A percentile compares a stretch with the other conserved stretches of the same genome.
phyloP scores from a whole-genome alignment of 2,888 invertebrate species.

The Sinhomidia bicolor region DNA sequence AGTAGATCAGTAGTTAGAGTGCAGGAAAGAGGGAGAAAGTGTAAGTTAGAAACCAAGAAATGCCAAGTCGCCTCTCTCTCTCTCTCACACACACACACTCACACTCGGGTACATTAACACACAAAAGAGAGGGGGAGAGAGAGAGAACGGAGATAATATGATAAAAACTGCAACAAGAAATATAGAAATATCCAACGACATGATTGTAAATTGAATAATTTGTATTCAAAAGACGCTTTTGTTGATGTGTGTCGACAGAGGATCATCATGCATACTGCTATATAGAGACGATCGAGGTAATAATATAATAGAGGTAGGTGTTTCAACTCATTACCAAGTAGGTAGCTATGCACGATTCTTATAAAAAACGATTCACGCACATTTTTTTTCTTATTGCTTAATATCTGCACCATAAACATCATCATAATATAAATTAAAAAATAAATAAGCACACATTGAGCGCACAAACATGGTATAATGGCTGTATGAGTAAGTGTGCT shows the following conservation, averaged over 20 bases:
- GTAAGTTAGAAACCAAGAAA: constrained; percentile 4
- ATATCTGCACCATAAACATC: too few relatives aligned
- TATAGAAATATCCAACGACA: background rate
- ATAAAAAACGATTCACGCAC: too few relatives aligned
- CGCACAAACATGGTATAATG: too few relatives aligned
- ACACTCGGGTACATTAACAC: too few relatives aligned
- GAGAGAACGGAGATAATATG: background rate
- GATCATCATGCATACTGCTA: background rate
- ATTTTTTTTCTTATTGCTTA: too few relatives aligned
- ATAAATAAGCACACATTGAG: too few relatives aligned
- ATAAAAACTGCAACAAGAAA: background rate
- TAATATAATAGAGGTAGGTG: too few relatives aligned
- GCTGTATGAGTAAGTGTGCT: too few relatives aligned
- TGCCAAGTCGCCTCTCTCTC: background rate
- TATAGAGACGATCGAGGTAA: too few relatives aligned
- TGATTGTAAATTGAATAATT: constrained; percentile 35
- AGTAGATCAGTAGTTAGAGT: constrained; percentile 12
- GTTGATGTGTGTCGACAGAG: background rate
- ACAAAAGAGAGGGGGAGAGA: background rate
- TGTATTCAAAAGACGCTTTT: constrained; percentile 7
- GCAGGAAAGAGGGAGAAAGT: constrained; percentile 19
- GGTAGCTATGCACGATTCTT: too few relatives aligned
- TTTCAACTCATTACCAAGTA: too few relatives aligned
- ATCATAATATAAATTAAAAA: too few relatives aligned
- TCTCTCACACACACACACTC: background rate